Evolutionary conservation across 2,797 vertebrate species (phyloP), one percentile per base, ranked within the genome.

Genomic region (Crenuchus spilurus): DNA sequence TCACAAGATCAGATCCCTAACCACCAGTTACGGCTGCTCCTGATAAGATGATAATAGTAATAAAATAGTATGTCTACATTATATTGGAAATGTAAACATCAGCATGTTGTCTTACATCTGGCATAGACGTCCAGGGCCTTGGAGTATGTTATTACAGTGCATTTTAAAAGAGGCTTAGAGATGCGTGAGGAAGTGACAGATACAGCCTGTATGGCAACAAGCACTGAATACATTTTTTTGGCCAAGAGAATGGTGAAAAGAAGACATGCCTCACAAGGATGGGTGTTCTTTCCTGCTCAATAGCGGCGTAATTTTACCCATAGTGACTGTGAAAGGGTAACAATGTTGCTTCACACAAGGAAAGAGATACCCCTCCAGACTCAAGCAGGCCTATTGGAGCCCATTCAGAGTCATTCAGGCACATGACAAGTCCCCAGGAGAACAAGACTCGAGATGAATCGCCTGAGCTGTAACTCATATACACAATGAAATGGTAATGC

Each of bases 401-500:
- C 70, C 55, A 70, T 81, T 86, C 48, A 62, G 64, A 87, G 69
- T 77, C 83, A 73, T 55, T 86, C 82, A 82, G 77, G 75, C 80
- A 74, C 75, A 75, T 76, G 79, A 82, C 81, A 72, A 78, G 74
- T 66, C 66, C 73, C 37, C 48, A 42, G 42, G 69, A 72, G 31
- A 82, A 10, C 64, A 39, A 46, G 33, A 61, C 26, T 31, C 20
- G 9, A 57, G 35, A 77, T 58, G 63, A 71, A 49, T 42, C 44
- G 30, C 18, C 31, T 48, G 46, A 57, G 54, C 46, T 30, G 52
- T 49, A 75, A 48, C 71, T 60, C 26, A 60, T 35, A 52, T 22
- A 52, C 26, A 24, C 52, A 58, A 60, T 20, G 35, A 64, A 73
- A 42, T n/a, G 24, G 7, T 61, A 33, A 42, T 11, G n/a, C 24